These are phyloP conservation scores for Dryobotodes eremita DNA, from an alignment of 2,888 invertebrate species.

Conservation along the genomic window DNA sequence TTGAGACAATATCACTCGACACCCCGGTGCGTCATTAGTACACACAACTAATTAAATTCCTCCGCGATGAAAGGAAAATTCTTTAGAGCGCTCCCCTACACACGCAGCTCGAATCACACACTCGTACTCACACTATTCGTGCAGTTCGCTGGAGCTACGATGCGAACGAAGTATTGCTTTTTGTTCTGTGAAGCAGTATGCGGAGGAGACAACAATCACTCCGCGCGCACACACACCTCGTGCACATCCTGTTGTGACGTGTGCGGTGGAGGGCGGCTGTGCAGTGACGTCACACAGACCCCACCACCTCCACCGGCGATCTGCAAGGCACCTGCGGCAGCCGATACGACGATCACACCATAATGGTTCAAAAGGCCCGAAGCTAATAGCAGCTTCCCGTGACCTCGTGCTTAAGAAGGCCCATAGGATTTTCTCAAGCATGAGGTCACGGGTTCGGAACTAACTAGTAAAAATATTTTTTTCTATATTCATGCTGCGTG, in stretches of 20 bases:
- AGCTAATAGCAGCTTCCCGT: neutral
- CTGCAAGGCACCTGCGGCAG: neutral
- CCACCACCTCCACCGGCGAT: neutral
- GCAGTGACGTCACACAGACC: neutral
- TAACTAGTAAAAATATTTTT: neutral
- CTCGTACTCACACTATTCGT: neutral
- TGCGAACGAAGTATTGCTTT: neutral
- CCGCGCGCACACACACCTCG: neutral
- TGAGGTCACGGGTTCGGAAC: neutral
- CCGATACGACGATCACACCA: neutral
- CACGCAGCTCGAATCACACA: neutral
- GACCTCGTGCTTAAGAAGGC: too few species aligned
- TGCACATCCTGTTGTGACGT: neutral
- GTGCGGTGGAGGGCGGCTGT: too few species aligned
- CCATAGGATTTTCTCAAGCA: neutral
- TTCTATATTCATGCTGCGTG: neutral
- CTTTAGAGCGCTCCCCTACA: neutral
- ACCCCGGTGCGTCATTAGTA: slow-evolving; percentile 25
- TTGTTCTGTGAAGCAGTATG: neutral
- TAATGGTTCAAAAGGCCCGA: neutral
- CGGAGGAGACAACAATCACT: neutral
- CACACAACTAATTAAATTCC: slow-evolving; percentile 40
- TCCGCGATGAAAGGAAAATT: slow-evolving; percentile 11
- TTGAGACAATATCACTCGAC: slow-evolving; percentile 20
- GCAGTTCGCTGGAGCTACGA: neutral